These are phyloP conservation scores for Augiades crinisus DNA, from an alignment of 2,888 invertebrate genomes.

Conservation along the genomic window DNA sequence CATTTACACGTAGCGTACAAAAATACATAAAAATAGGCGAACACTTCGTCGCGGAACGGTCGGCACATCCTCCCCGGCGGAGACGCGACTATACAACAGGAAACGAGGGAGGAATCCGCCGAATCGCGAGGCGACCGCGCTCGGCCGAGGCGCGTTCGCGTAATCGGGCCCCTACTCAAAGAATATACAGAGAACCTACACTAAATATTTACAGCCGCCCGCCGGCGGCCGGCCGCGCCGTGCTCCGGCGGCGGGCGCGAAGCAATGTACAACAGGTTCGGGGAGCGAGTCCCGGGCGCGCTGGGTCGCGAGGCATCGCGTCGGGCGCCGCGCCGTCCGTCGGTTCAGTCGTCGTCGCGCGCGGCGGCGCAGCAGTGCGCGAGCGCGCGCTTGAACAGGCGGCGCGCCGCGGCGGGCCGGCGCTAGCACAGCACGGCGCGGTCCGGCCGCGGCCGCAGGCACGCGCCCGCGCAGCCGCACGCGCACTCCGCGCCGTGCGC, in stretches of 20 bases:
- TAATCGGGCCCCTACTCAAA: constrained; percentile 59
- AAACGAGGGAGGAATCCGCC: neutral
- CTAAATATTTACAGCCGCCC: constrained; percentile 42
- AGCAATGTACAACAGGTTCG: constrained; percentile 23
- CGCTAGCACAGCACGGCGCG: constrained; percentile 64
- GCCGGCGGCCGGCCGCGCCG: constrained; percentile 29
- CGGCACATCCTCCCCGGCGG: constrained; percentile 10
- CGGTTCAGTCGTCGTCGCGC: constrained; percentile 12
- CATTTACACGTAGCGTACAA: neutral
- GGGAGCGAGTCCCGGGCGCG: neutral
- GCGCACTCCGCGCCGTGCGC: constrained; percentile 37
- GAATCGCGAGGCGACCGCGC: constrained; percentile 1
- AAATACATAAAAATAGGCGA: constrained; percentile 1
- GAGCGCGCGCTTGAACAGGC: constrained; percentile 30
- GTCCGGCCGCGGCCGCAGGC: constrained; percentile 40
- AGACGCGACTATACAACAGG: neutral
- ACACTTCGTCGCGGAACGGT: constrained; percentile 2
- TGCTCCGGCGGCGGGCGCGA: no score
- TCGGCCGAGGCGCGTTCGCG: constrained; percentile 44
- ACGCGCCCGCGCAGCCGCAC: constrained; percentile 40
- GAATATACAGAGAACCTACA: constrained; percentile 36
- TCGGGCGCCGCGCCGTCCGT: no score
- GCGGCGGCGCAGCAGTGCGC: constrained; percentile 23
- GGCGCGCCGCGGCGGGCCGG: constrained; percentile 30
- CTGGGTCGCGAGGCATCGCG: neutral